These are phyloP conservation scores for Brachystomella parvula DNA, from an alignment of 1,140 invertebrate species.

Conservation along the genomic window DNA sequence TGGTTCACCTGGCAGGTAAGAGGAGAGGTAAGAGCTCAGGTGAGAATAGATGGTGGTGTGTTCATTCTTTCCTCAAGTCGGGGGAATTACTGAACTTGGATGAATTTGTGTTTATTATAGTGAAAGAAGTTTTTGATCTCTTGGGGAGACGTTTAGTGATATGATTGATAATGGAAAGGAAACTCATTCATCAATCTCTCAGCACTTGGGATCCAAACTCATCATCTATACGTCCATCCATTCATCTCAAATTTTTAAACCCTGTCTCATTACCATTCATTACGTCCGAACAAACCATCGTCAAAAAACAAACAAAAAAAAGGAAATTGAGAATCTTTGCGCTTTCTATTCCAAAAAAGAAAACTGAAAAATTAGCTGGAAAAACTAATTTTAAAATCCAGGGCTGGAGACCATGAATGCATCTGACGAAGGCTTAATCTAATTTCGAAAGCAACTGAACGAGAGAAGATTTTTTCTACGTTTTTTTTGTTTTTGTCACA, in stretches of 20 bases:
- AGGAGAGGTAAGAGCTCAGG: background rate
- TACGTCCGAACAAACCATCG: background rate
- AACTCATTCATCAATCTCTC: constrained; percentile 3
- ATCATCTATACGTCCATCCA: background rate
- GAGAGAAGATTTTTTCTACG: background rate
- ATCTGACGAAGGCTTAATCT: background rate
- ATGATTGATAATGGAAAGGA: background rate
- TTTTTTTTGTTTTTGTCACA: background rate
- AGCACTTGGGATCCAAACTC: background rate
- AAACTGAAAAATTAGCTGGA: background rate
- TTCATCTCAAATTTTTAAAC: background rate
- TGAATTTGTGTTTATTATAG: background rate
- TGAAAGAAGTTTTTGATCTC: background rate
- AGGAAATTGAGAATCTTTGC: background rate
- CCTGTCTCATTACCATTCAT: constrained; percentile 4
- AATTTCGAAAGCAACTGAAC: background rate
- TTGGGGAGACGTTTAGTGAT: too few relatives aligned
- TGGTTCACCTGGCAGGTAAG: background rate
- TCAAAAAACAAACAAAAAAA: background rate
- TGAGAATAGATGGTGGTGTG: background rate
- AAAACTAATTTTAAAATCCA: background rate
- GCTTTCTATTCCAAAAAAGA: background rate
- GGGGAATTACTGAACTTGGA: background rate
- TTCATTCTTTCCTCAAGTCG: too few relatives aligned
- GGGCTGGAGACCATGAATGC: background rate